Percentiles rank a stretch among this genome's conserved stretches.
Evolutionary conservation across 2,888 invertebrate genomes (phyloP).

Genomic region (Sacculina carcini): DNA sequence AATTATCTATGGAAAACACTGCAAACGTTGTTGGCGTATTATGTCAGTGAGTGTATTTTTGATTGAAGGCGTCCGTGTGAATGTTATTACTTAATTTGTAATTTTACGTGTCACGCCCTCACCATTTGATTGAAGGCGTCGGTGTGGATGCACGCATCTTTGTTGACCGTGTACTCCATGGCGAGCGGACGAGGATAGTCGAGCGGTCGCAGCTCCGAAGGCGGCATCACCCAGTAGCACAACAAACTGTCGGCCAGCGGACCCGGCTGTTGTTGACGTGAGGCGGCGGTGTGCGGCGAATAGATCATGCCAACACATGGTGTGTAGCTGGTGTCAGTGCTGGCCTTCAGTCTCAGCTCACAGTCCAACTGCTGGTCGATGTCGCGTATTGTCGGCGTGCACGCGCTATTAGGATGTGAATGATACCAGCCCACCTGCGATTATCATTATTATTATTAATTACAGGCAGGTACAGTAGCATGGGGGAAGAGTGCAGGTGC

Average conservation of each 20-base stretch:
- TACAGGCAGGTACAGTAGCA: too few species aligned
- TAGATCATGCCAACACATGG: slow-evolving; percentile 78
- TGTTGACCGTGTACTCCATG: slow-evolving; percentile 55
- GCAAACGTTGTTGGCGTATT: too few species aligned
- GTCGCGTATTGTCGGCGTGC: slow-evolving; percentile 35
- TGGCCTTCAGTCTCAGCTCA: slow-evolving; percentile 78
- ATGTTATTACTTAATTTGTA: too few species aligned
- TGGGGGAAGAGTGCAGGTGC: too few species aligned
- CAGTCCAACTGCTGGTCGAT: slow-evolving; percentile 80
- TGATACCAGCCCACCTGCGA: slow-evolving; percentile 59
- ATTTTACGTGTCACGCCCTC: neutral
- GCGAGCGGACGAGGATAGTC: slow-evolving; percentile 80
- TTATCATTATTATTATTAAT: neutral
- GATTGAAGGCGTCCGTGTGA: too few species aligned
- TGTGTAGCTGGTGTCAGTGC: slow-evolving; percentile 65
- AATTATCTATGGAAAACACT: too few species aligned
- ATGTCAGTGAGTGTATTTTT: too few species aligned
- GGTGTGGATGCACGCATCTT: slow-evolving; percentile 51
- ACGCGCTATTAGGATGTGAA: slow-evolving; percentile 38
- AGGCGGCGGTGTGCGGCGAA: slow-evolving; percentile 33
- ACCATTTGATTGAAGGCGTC: slow-evolving; percentile 54
- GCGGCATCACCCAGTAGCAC: slow-evolving; percentile 87
- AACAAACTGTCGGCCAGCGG: slow-evolving; percentile 27
- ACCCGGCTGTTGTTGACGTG: slow-evolving; percentile 7
- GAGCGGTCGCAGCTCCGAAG: slow-evolving; percentile 65